Evolutionary conservation across 2,113 vertebrate genomes (phyloP), one percentile per base, ranked within the genome.

Genomic region (Siniperca knerii): DNA sequence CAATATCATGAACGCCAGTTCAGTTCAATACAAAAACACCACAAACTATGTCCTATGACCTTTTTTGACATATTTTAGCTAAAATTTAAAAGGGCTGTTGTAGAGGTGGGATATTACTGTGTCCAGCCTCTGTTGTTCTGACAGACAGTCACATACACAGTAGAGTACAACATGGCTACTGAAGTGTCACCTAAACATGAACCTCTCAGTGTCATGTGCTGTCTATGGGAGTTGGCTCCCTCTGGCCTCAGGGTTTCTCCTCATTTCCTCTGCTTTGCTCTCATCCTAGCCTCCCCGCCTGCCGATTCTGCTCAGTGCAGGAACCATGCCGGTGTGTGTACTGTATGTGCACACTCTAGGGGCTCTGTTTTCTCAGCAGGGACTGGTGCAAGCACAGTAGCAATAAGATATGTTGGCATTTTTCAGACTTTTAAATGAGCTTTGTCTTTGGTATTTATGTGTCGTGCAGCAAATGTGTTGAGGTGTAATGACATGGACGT

Each of bases 281-380:
- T 60, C 25, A 54, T 55, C 54, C 16, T 25, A n/a, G 8, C 61
- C 33, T 8, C 42, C n/a, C 40, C 55, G 29, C 55, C 42, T 4
- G 57, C 35, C 4, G 9, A 40, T 25, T n/a, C 8, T 25, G 7
- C 48, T 57, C 25, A 55, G 18, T 54, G 50, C 29, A 42, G 69
- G 40, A 60, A 46, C 58, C 42, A 42, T 69, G 83, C 70, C 68
- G 76, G 68, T 75, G 64, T 74, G 61, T 67, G 76, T 25, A 25
- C 15, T 77, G 23, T 18, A 33, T 55, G 23, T 70, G 21, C 16
- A 23, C 60, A 37, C 50, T 52, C 65, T 37, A 37, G 65, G 77
- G 55, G 52, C 66, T 70, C 2, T 35, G 65, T 79, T 67, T 58
- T 73, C 68, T 72, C 23, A 0, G 78, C 71, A 50, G 80, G 71